phyloP scores from a whole-genome alignment of 2,113 vertebrate genomes.

The Lamprologus ornatipinnis region DNA sequence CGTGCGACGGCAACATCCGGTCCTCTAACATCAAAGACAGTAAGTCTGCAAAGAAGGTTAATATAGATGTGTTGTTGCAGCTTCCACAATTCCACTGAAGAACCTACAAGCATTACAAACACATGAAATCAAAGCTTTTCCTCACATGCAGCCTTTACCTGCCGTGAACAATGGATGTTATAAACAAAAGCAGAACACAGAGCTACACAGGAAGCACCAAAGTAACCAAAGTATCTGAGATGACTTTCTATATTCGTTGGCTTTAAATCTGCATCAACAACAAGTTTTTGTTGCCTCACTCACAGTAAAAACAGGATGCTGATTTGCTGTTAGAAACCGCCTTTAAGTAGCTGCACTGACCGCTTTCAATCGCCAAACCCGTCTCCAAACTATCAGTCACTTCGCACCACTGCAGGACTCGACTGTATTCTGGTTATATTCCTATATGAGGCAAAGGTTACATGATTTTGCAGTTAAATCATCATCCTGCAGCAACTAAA shows the following conservation, averaged over 20 bases:
- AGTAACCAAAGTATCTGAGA: neutral
- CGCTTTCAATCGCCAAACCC: neutral
- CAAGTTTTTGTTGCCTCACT: neutral
- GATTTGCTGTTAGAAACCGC: neutral
- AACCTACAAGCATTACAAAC: neutral
- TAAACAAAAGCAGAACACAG: neutral
- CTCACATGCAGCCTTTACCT: neutral
- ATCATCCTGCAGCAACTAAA: neutral
- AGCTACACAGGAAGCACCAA: neutral
- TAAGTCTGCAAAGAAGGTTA: neutral
- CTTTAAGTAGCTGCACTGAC: neutral
- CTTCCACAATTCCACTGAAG: neutral
- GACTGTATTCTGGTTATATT: neutral
- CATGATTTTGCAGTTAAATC: neutral
- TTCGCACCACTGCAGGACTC: neutral
- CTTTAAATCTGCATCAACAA: neutral
- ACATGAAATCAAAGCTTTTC: neutral
- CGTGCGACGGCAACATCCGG: neutral
- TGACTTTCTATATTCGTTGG: neutral
- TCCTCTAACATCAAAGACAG: neutral
- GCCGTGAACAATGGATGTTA: neutral
- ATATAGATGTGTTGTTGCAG: neutral
- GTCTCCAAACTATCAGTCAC: neutral
- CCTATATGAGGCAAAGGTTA: rapidly evolving
- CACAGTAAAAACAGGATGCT: neutral